Conservation (phyloP, 2,113 vertebrate genomes). For the Cynocephalus volans region DNA sequence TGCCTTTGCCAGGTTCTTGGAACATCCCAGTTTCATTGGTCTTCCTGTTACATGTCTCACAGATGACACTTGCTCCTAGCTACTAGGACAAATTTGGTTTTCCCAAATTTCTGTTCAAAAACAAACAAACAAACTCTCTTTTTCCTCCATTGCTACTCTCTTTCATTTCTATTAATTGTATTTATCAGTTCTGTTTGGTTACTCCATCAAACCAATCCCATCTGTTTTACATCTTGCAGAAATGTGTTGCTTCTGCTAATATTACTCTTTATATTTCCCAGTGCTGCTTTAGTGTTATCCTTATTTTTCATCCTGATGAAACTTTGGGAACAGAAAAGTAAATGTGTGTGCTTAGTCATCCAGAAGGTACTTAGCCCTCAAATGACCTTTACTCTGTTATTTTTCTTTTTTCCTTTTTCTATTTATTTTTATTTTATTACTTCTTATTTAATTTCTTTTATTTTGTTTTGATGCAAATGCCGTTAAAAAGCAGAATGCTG, state of each 20-base stretch:
- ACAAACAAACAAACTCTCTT: neutral
- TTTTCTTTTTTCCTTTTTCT: neutral
- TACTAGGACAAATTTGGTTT: neutral
- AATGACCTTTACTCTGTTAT: neutral
- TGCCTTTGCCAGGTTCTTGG: neutral
- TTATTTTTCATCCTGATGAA: neutral
- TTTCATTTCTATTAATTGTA: neutral
- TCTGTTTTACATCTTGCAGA: conserved; percentile 27
- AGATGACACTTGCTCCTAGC: neutral
- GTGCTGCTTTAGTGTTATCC: neutral
- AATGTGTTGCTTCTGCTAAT: neutral
- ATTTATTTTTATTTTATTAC: neutral
- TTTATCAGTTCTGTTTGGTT: neutral
- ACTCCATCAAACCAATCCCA: neutral
- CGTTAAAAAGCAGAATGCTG: neutral
- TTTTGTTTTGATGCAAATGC: conserved; percentile 8
- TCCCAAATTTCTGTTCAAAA: neutral
- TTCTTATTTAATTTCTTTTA: neutral
- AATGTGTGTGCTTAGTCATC: neutral
- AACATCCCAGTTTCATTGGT: neutral
- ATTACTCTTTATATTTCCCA: neutral
- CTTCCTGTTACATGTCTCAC: neutral
- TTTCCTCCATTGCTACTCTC: neutral
- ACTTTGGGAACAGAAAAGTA: neutral
- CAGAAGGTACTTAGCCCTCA: neutral